Conservation (phyloP, 2,888 invertebrate genomes). For the Cheilosia variabilis region DNA sequence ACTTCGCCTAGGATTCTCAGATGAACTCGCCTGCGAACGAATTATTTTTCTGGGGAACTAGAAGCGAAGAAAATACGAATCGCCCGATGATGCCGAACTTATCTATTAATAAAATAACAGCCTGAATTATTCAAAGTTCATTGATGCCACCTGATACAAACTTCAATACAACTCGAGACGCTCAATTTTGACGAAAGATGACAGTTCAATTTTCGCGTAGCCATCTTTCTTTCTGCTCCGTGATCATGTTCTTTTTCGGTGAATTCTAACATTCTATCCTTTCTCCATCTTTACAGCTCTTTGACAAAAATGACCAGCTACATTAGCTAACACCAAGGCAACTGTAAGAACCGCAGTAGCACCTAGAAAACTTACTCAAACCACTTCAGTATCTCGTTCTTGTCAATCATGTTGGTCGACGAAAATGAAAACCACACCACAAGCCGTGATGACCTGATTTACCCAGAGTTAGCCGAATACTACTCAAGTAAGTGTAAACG, state of each 20-base stretch:
- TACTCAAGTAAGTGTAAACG: slow-evolving; percentile 79
- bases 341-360: background rate
- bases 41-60: too few relatives aligned
- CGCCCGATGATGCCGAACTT: too few relatives aligned
- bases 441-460: slow-evolving; percentile 44
- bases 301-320: slow-evolving; percentile 8
- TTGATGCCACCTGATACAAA: too few relatives aligned
- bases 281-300: background rate
- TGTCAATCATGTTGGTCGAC: slow-evolving; percentile 19
- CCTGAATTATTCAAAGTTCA: too few relatives aligned
- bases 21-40: too few relatives aligned
- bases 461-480: slow-evolving; percentile 80
- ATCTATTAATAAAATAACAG: too few relatives aligned
- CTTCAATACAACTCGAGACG: too few relatives aligned
- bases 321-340: background rate
- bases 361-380: background rate
- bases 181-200: too few relatives aligned
- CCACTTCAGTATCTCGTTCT: background rate
- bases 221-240: too few relatives aligned
- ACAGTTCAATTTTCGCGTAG: too few relatives aligned
- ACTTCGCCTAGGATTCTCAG: too few relatives aligned
- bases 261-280: background rate
- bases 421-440: slow-evolving; percentile 18
- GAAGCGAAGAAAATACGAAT: too few relatives aligned
- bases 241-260: background rate